phyloP scores from a whole-genome alignment of 2,113 vertebrate species.

The Sinosuthora webbiana region DNA sequence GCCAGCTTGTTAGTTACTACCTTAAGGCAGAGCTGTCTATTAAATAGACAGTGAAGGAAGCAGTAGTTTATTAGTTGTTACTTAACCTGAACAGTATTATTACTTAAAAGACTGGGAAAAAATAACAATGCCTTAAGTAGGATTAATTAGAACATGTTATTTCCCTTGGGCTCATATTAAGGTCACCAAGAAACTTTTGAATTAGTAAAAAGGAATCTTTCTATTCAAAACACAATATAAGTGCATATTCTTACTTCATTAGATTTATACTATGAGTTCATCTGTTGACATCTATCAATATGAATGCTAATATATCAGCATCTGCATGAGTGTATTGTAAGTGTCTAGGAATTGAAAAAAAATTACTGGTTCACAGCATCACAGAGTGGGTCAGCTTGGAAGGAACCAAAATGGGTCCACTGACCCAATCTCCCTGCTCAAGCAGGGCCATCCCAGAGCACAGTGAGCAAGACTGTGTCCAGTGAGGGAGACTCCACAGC shows the following conservation, averaged over 20 bases:
- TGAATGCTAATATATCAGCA: not conserved
- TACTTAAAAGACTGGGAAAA: slow-evolving; percentile 1
- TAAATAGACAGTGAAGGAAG: slow-evolving; percentile 18
- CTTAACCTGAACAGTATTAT: slow-evolving; percentile 42
- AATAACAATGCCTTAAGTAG: not conserved
- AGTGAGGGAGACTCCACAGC: not conserved
- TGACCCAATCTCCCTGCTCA: not conserved
- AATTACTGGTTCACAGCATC: not conserved
- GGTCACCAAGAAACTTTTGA: not conserved
- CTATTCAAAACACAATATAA: not conserved
- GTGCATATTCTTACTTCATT: not conserved
- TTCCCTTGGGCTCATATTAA: slow-evolving; percentile 18
- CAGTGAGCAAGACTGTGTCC: not conserved
- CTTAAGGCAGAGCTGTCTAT: not conserved
- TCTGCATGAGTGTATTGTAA: not conserved
- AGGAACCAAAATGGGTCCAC: not conserved
- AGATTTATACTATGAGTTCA: not conserved
- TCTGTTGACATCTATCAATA: not conserved
- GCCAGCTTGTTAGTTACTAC: not conserved
- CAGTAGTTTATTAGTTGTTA: slow-evolving; percentile 17
- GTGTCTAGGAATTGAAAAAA: not conserved
- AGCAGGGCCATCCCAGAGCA: not conserved
- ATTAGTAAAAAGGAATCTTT: not conserved
- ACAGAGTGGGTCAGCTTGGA: not conserved
- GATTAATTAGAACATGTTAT: slow-evolving; percentile 44